These are phyloP conservation scores for Andrena fulva DNA, from an alignment of 2,888 invertebrate species.

Conservation along the genomic window DNA sequence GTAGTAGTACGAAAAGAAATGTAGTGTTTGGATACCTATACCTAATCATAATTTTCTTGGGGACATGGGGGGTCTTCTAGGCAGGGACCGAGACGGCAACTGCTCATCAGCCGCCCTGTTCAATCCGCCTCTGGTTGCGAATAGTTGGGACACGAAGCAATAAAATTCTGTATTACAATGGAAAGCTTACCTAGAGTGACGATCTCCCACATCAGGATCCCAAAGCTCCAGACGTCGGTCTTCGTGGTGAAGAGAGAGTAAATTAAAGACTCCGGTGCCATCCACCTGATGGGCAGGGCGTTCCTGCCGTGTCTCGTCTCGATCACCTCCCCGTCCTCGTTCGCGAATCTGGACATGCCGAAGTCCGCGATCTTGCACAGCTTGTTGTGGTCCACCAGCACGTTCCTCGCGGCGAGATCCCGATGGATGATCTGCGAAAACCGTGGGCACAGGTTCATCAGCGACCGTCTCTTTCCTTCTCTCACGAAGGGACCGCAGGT, in stretches of 20 bases:
- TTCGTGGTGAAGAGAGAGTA: conserved; percentile 93
- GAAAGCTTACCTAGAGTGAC: conserved; percentile 90
- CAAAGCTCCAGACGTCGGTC: conserved; percentile 95
- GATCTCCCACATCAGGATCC: conserved; percentile 94
- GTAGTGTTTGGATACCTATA: too few relatives aligned
- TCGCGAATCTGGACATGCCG: conserved; percentile 91
- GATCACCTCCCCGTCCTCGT: conserved; percentile 85
- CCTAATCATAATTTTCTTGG: too few relatives aligned
- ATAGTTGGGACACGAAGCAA: too few relatives aligned
- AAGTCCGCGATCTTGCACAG: conserved; percentile 95
- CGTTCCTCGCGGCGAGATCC: conserved; percentile 93
- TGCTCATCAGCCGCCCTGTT: too few relatives aligned
- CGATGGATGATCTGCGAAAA: conserved; percentile 91
- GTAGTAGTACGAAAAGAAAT: too few relatives aligned
- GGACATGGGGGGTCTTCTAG: too few relatives aligned
- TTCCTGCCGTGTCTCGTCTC: conserved; percentile 86
- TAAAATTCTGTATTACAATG: not conserved
- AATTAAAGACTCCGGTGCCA: conserved; percentile 93
- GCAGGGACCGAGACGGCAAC: too few relatives aligned
- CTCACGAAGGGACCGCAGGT: conserved; percentile 24
- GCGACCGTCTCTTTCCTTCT: not conserved
- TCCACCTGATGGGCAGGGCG: conserved; percentile 92
- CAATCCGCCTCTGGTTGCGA: too few relatives aligned
- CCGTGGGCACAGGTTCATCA: conserved; percentile 32
- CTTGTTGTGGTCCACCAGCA: conserved; percentile 93